Evolutionary conservation across 2,797 vertebrate species (phyloP).

Genomic region (Oophaga sylvatica): DNA sequence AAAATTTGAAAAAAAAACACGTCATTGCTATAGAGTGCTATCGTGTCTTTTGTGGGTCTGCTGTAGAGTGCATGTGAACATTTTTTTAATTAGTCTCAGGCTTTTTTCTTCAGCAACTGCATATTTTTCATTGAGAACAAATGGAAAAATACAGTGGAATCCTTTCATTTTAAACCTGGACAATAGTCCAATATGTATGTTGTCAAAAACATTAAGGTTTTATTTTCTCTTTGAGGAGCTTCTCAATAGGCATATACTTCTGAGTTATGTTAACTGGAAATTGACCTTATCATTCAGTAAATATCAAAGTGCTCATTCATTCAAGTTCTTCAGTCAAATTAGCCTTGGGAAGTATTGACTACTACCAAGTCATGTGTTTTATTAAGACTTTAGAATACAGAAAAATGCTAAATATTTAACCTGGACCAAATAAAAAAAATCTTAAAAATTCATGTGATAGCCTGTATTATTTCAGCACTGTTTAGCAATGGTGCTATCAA

Average conservation of each 20-base stretch:
- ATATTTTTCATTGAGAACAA: not conserved
- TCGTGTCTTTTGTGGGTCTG: no score
- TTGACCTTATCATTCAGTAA: not conserved
- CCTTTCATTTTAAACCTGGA: not conserved
- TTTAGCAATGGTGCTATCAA: no score
- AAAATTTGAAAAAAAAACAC: no score
- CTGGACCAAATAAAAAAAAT: not conserved
- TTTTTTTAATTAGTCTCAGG: not conserved
- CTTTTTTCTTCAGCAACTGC: not conserved
- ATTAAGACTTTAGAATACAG: not conserved
- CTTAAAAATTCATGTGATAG: not conserved
- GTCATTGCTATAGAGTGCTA: no score
- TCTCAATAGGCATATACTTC: not conserved
- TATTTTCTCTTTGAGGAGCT: not conserved
- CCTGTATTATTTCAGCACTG: no score
- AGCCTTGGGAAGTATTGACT: not conserved
- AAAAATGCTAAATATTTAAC: not conserved
- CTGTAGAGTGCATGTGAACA: not conserved
- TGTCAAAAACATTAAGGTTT: not conserved
- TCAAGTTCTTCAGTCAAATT: not conserved
- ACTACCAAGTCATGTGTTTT: slow-evolving; percentile 22
- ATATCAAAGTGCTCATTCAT: slow-evolving; percentile 15
- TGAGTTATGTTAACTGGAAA: not conserved
- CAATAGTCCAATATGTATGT: not conserved
- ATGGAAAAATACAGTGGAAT: not conserved